A percentile compares a stretch with the other conserved stretches of the same genome.
Evolutionary conservation across 2,113 vertebrate species (phyloP).

Genomic region (Epinephelus moara): DNA sequence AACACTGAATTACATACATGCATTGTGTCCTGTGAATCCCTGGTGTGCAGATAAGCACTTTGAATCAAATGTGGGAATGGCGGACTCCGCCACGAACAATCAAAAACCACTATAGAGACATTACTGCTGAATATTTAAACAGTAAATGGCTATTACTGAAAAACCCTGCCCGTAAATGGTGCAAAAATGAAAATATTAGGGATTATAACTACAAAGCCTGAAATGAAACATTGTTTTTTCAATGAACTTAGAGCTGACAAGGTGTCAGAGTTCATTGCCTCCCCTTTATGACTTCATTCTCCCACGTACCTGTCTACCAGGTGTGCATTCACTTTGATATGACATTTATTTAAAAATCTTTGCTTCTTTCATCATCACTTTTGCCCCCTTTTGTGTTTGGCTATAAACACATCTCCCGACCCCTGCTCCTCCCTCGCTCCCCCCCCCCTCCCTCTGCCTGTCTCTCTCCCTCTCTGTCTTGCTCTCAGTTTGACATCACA

Average conservation of each 20-base stretch:
- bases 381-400: constrained; percentile 1
- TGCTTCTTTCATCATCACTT: background rate
- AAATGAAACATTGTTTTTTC: background rate
- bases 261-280: background rate
- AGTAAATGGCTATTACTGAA: background rate
- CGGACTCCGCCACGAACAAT: background rate
- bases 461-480: constrained; percentile 16
- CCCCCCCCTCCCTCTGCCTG: constrained; percentile 6
- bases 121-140: background rate
- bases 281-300: background rate
- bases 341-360: background rate
- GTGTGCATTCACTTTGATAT: background rate
- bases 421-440: constrained; percentile 4
- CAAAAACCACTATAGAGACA: background rate
- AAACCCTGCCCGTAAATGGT: background rate
- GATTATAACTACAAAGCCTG: background rate
- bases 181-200: background rate
- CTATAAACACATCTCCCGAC: constrained; percentile 44
- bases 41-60: background rate
- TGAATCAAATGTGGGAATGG: background rate
- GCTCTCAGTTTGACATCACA: constrained; percentile 82
- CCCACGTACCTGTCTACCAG: background rate
- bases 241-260: background rate
- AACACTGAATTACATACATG: background rate
- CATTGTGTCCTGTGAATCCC: background rate